These are phyloP conservation scores for Sinocyclocheilus grahami DNA, from an alignment of 2,113 vertebrate species.

Conservation along the genomic window DNA sequence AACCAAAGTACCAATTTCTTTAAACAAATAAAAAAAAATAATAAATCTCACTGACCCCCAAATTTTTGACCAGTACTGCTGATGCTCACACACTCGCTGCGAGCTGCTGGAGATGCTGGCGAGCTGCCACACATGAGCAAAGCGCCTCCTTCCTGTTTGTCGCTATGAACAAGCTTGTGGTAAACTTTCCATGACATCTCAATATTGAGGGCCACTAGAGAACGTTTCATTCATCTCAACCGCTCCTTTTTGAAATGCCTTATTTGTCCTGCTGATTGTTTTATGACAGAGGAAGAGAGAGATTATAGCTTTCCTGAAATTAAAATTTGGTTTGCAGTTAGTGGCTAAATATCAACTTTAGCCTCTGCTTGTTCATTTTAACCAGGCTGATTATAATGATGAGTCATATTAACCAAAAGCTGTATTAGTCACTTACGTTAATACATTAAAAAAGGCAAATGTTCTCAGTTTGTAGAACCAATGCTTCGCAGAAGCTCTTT, in stretches of 20 bases:
- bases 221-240: conserved; percentile 28
- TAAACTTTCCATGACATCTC: conserved; percentile 88
- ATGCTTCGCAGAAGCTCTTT: not conserved
- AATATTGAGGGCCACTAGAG: conserved; percentile 66
- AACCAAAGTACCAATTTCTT: no score
- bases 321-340: not conserved
- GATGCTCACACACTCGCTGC: conserved; percentile 28
- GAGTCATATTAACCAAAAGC: conserved; percentile 13
- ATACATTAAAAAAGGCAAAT: no score
- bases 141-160: conserved; percentile 86
- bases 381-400: not conserved
- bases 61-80: no score
- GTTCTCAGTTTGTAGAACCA: not conserved
- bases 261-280: conserved; percentile 1
- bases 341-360: not conserved
- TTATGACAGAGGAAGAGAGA: not conserved
- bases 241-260: not conserved
- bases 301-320: not conserved
- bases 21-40: no score
- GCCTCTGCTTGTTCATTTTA: not conserved
- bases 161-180: conserved; percentile 67
- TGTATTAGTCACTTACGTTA: not conserved
- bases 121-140: conserved; percentile 63
- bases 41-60: no score
- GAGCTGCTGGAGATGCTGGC: conserved; percentile 51